A percentile compares a stretch with the other conserved stretches of the same genome.
phyloP scores from a whole-genome alignment of 2,113 vertebrate genomes.

The Sterrhoptilus dennistouni region DNA sequence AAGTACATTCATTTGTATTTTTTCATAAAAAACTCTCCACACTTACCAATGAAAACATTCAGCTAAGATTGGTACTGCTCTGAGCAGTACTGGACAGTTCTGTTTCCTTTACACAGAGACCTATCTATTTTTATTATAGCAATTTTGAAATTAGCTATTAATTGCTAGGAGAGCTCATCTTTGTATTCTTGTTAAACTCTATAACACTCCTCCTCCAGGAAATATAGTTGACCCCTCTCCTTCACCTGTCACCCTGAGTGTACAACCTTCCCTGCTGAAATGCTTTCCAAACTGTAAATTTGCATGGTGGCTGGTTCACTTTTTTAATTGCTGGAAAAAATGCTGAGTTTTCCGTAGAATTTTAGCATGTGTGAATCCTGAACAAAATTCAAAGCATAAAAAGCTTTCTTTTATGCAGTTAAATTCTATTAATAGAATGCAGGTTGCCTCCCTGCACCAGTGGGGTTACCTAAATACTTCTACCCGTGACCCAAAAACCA shows the following conservation, averaged over 20 bases:
- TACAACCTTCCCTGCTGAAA: neutral
- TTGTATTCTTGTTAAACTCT: neutral
- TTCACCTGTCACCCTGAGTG: fast-evolving
- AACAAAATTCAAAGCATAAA: neutral
- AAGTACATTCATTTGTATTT: neutral
- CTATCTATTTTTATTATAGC: neutral
- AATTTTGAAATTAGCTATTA: neutral
- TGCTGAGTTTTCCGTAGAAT: neutral
- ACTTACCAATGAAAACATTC: neutral
- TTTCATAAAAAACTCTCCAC: neutral
- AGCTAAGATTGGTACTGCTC: neutral
- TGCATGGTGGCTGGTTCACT: neutral
- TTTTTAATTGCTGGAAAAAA: neutral
- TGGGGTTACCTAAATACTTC: neutral
- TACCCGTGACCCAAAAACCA: neutral
- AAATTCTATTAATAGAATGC: neutral
- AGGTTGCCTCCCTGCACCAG: neutral
- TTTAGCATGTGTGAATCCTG: neutral
- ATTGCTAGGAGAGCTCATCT: neutral
- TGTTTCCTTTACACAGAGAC: neutral
- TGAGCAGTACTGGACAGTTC: neutral
- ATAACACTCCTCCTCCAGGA: neutral
- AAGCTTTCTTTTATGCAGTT: neutral
- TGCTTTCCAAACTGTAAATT: neutral
- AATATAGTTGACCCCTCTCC: neutral